Base-by-base conservation (phyloP, 2,797 vertebrate genomes). In the Squalus acanthias region DNA sequence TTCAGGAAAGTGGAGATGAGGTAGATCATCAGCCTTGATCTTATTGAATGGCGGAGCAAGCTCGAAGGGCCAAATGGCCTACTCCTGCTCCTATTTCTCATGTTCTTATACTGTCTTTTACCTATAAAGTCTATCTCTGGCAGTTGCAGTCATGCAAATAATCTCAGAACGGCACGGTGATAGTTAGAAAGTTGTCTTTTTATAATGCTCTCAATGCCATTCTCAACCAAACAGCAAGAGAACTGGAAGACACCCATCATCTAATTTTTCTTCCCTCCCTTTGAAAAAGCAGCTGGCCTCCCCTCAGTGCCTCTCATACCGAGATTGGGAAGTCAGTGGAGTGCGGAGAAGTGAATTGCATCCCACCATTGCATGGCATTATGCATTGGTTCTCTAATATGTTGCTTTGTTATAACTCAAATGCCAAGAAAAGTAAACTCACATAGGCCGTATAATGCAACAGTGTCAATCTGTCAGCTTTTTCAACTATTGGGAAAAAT, bases 401-500 rank as follows among this genome's bases (percentile, higher is more conserved):
- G 82, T 24, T 53, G 20, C 22, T 53, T 53, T 87, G 9, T 29
- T 76, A 53, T 20, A 87, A 53, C 39, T 87, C 82, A 50, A 50
- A 20, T 53, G 24, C 15, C 46, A 53, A 50, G 82, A 53, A 89
- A 89, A 26, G 22, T 89, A 12, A 53, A 87, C 39, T 5, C 9
- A 89, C 53, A n/a, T 29, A 60, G 24, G 8, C 50, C 24, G 24
- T 26, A 29, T 12, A 57, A 60, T 89, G 24, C 87, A 89, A 53
- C 50, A 88, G 22, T 53, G 57, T 26, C 0, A 53, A 87, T 24
- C 22, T 22, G 7, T 88, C 46, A 53, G 22, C 1, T 20, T 50
- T 88, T 88, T 88, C 50, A 88, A 88, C 79, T 46, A 88, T 57
- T 88, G 50, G 22, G 85, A 53, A 88, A 53, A 88, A 88, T 57